Conservation (phyloP, 1,140 invertebrate genomes). For the Monomorium pharaonis region DNA sequence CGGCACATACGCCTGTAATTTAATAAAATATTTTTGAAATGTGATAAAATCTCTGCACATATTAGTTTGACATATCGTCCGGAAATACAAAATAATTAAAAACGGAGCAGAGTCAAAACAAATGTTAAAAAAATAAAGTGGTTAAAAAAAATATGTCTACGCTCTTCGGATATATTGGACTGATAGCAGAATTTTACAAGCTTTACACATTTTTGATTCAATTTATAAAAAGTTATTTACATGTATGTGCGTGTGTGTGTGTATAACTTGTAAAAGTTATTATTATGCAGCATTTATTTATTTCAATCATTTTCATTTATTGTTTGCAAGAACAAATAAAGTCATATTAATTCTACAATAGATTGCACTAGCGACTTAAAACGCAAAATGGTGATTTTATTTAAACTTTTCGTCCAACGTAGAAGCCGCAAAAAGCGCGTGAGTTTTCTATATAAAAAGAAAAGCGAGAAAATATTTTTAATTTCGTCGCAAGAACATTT, state of each 20-base stretch:
- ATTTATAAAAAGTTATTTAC: not conserved
- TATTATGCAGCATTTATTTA: not conserved
- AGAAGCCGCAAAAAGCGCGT: not conserved
- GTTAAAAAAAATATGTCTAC: conserved; percentile 5
- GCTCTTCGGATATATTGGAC: not conserved
- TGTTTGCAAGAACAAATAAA: not conserved
- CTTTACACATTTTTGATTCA: not conserved
- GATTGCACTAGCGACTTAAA: not conserved
- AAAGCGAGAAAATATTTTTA: conserved; percentile 66
- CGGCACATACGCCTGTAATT: not conserved
- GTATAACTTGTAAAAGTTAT: not conserved
- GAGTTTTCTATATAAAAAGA: not conserved
- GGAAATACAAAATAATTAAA: conserved; percentile 36
- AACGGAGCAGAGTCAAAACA: conserved; percentile 21
- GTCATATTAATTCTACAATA: not conserved
- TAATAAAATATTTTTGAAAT: conserved; percentile 32
- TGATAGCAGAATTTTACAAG: conserved; percentile 2
- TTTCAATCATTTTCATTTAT: conserved; percentile 3
- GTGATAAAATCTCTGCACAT: not conserved
- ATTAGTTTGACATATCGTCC: not conserved
- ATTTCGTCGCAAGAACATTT: conserved; percentile 32
- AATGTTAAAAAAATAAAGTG: not conserved
- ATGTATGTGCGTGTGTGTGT: too few species aligned
- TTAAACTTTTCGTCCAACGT: conserved; percentile 11
- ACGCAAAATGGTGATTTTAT: conserved; percentile 11